Percentiles rank a stretch among this genome's conserved stretches.
Evolutionary conservation across 2,797 vertebrate species (phyloP).

Genomic region (Triplophysa bombifrons): DNA sequence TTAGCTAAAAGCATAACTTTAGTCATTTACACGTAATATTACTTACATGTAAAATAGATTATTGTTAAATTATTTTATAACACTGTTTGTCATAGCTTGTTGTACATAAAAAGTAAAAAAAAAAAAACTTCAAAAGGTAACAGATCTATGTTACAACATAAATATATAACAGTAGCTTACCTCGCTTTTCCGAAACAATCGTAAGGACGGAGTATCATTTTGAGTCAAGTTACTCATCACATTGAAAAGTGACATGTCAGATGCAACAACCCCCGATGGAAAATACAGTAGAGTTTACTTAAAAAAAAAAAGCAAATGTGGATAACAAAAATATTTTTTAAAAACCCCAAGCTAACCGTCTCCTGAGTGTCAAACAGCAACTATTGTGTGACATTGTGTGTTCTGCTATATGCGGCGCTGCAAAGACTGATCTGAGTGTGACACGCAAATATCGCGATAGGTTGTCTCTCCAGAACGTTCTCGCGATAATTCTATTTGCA

Average conservation of each 20-base stretch:
- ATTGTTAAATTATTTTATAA: too few species aligned
- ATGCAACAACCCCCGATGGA: background rate
- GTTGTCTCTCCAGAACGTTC: background rate
- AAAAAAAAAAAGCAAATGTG: background rate
- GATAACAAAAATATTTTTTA: background rate
- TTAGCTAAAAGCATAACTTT: too few species aligned
- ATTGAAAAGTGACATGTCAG: conserved; percentile 65
- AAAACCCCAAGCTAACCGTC: background rate
- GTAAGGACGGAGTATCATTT: background rate
- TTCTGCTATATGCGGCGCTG: background rate
- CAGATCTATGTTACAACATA: background rate
- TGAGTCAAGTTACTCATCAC: conserved; percentile 37
- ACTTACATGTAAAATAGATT: too few species aligned
- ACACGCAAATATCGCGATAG: background rate
- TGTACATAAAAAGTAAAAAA: too few species aligned
- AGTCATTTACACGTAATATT: too few species aligned
- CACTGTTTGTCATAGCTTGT: too few species aligned
- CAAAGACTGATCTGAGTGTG: background rate
- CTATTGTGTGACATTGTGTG: conserved; percentile 34
- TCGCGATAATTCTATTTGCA: conserved; percentile 58
- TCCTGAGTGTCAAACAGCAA: conserved; percentile 7
- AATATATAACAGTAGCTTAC: conserved; percentile 52
- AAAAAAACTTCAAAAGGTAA: too few species aligned
- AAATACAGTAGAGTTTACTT: background rate
- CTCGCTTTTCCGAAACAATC: conserved; percentile 58